Evolutionary conservation across 1,140 invertebrate genomes (phyloP).

Genomic region (Diorhabda sublineata): DNA sequence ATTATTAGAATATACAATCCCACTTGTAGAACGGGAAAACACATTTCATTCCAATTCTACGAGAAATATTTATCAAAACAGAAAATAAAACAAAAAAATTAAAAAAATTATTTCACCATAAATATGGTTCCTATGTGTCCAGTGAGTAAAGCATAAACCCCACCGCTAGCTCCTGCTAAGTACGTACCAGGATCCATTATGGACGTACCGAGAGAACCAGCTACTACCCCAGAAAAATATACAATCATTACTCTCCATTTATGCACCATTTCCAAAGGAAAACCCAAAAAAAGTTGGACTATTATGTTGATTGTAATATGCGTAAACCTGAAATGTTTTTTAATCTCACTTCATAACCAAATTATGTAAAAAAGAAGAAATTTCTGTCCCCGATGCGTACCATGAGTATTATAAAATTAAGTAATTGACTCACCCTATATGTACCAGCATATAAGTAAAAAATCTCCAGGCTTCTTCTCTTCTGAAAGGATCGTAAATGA

Average conservation of each 20-base stretch:
- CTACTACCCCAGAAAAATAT: conserved; percentile 75
- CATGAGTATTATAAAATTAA: too few relatives aligned
- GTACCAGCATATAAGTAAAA: conserved; percentile 92
- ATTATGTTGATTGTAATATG: conserved; percentile 87
- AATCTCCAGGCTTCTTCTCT: conserved; percentile 86
- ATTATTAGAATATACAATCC: conserved; percentile 71
- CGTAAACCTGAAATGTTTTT: conserved; percentile 54
- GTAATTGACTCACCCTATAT: conserved; percentile 66
- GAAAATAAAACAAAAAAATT: background rate
- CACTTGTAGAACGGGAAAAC: conserved; percentile 76
- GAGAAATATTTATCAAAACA: conserved; percentile 30
- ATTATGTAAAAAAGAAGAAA: too few relatives aligned
- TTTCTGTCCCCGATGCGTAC: too few relatives aligned
- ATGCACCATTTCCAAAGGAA: conserved; percentile 93
- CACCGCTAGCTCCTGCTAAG: conserved; percentile 92
- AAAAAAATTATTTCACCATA: conserved; percentile 59
- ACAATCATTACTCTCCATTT: conserved; percentile 79
- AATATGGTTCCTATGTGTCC: conserved; percentile 93
- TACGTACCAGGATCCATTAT: conserved; percentile 80
- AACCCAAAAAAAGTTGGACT: conserved; percentile 86
- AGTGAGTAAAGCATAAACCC: conserved; percentile 91
- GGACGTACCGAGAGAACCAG: conserved; percentile 81
- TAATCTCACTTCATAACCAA: too few relatives aligned
- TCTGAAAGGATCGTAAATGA: conserved; percentile 58
- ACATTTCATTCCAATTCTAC: conserved; percentile 90